Percentiles rank a stretch among this genome's conserved stretches.
These are phyloP conservation scores for Anableps anableps DNA, from an alignment of 2,797 vertebrate genomes.

Conservation along the genomic window DNA sequence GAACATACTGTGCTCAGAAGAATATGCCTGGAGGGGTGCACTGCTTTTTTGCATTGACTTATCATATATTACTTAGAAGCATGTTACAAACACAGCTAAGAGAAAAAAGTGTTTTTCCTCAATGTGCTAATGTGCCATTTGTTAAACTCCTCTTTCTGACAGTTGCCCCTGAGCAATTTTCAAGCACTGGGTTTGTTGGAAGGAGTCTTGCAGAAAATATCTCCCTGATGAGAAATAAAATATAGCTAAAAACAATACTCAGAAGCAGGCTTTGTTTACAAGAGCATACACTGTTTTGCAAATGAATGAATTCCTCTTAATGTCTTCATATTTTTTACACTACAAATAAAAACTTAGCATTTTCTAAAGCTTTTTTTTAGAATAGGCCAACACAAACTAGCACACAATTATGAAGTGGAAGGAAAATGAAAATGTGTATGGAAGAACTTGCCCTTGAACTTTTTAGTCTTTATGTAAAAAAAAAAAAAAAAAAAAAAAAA, in stretches of 20 bases:
- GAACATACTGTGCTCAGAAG: neutral
- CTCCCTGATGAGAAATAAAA: neutral
- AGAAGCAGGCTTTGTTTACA: neutral
- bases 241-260: neutral
- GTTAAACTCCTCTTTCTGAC: neutral
- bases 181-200: neutral
- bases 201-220: neutral
- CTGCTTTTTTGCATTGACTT: neutral
- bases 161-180: neutral
- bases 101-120: slow-evolving; percentile 1
- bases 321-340: neutral
- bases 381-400: too few relatives aligned
- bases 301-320: neutral
- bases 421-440: neutral
- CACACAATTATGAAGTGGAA: neutral
- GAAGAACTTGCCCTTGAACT: neutral
- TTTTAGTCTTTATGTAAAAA: too few relatives aligned
- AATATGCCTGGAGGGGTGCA: neutral
- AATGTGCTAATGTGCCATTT: neutral
- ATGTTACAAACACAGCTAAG: neutral
- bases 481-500: neutral
- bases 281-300: neutral
- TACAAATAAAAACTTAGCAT: neutral
- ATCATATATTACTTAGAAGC: neutral
- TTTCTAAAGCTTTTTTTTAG: neutral